Base-by-base conservation (phyloP, 2,888 invertebrate species). In the Pilophorus perplexus region DNA sequence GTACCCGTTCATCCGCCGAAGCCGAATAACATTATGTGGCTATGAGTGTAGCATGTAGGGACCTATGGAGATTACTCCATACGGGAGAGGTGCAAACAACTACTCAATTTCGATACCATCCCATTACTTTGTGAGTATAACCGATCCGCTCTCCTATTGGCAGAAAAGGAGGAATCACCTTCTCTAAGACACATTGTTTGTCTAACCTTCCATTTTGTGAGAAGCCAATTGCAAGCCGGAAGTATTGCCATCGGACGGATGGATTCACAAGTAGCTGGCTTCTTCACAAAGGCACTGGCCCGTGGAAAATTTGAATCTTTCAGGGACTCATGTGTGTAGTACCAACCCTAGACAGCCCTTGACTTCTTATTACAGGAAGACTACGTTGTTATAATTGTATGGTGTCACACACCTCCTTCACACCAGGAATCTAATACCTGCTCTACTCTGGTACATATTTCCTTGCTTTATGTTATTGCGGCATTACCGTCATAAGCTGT, bases 111-210 rank as follows among this genome's bases (percentile, higher is more conserved):
- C 5, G 44, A 44, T 18, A 2, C 8, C 5, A 50, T 23, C 3
- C 23, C 23, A 2, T 6, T 50, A 23, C 2, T 23, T 25, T 23
- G 23, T 10, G 23, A 54, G 18, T n/a, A 54, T 54, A 54, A 18
- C 33, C 8, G 33, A 14, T 25, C 54, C 3, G 54, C 54, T 18
- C 27, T 54, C 6, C 14, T 28, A 14, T 18, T 54, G 2, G 54
- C 54, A n/a, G 33, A 54, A 54, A 50, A 50, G 25, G 50, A 50
- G 27, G 50, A 50, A 50, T 4, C 44, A 44, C 44, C 44, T 44
- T 44, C 44, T 40, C 40, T 40, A 14, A 3, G 40, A 16, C 40
- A 40, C 16, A 40, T 40, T 5, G 40, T 40, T 16, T 5, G 40
- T 12, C 40, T 46, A 10, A 5, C 46, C 3, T 46, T 46, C 12